Conservation (phyloP, 2,888 invertebrate genomes). For the Camptogramma bilineatum region DNA sequence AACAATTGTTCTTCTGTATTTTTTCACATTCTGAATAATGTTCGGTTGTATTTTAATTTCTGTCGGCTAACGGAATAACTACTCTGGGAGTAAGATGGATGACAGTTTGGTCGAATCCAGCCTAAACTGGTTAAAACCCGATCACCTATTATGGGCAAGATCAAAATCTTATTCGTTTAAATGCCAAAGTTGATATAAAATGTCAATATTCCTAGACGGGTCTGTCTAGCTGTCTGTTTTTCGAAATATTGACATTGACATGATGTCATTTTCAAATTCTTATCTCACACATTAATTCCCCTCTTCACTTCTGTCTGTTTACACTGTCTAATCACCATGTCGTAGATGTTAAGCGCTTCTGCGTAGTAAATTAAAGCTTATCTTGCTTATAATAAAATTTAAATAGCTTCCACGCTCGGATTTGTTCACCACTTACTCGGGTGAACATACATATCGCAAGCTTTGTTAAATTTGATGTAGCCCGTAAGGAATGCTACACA, state of each 20-base stretch:
- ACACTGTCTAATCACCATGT: conserved; percentile 24
- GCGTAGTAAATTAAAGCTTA: conserved; percentile 4
- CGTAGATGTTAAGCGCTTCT: conserved; percentile 10
- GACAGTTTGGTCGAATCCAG: no score
- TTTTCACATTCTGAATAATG: no score
- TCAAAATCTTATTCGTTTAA: neutral
- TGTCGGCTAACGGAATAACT: no score
- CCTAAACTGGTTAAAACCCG: neutral
- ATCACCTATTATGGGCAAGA: neutral
- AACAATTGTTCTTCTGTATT: no score
- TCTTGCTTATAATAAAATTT: neutral
- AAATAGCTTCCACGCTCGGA: no score
- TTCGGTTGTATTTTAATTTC: no score
- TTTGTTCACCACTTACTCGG: no score
- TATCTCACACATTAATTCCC: conserved; percentile 44
- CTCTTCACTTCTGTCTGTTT: conserved; percentile 31
- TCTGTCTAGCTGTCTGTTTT: neutral
- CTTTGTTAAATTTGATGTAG: no score
- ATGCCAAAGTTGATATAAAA: neutral
- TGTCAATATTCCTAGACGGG: conserved; percentile 22
- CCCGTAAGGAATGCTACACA: no score
- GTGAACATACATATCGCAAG: no score
- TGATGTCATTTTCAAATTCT: conserved; percentile 38
- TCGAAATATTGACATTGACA: conserved; percentile 27
- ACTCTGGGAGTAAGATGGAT: no score